Evolutionary conservation across 2,888 invertebrate genomes (phyloP).

Genomic region (Agriotes lineatus): DNA sequence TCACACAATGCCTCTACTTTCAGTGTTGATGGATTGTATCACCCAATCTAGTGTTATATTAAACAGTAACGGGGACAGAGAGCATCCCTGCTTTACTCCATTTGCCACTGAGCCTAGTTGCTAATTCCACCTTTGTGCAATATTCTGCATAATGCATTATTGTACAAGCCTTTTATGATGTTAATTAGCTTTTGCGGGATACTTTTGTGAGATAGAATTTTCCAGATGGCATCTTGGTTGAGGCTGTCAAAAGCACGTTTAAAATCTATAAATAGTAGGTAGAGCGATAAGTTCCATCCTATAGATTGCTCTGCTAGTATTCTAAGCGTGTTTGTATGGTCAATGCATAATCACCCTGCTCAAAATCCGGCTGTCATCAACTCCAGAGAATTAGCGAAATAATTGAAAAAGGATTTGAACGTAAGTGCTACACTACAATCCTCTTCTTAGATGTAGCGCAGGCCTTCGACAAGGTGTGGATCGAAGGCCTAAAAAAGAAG

Average conservation of each 20-base stretch:
- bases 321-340: not conserved
- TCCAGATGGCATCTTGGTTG: not conserved
- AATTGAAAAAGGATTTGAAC: no score
- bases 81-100: no score
- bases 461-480: no score
- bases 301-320: not conserved
- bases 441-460: no score
- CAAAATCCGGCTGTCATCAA: not conserved
- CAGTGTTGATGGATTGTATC: not conserved
- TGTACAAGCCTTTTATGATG: not conserved
- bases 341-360: not conserved
- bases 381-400: no score
- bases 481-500: no score
- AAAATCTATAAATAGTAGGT: not conserved
- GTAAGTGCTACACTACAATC: no score
- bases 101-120: no score
- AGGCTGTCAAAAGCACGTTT: not conserved
- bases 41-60: not conserved
- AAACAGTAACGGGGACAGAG: no score
- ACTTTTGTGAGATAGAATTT: not conserved
- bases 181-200: not conserved
- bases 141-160: not conserved
- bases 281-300: not conserved
- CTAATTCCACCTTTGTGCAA: not conserved
- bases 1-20: not conserved